phyloP scores from a whole-genome alignment of 2,113 vertebrate genomes.

The Coturnix japonica region DNA sequence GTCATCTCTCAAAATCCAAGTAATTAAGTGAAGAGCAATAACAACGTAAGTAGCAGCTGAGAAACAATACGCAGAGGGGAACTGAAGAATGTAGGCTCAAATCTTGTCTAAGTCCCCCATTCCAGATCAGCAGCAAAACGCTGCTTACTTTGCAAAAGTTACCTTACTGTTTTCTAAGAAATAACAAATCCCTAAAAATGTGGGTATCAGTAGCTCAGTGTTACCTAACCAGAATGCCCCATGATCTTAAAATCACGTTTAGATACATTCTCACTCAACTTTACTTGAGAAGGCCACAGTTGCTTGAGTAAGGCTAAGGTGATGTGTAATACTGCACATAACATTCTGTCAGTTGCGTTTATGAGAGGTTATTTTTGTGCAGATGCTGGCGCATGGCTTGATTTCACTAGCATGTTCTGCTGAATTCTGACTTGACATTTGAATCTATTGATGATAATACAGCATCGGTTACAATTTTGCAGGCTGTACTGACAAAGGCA shows the following conservation, averaged over 20 bases:
- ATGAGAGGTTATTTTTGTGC: neutral
- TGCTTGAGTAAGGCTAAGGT: neutral
- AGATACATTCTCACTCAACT: neutral
- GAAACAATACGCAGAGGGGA: neutral
- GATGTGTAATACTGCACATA: neutral
- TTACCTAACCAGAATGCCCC: neutral
- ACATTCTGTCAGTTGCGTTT: neutral
- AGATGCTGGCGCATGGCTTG: neutral
- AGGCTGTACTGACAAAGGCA: neutral
- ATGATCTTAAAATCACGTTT: neutral
- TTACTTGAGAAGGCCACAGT: neutral
- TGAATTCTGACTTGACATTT: neutral
- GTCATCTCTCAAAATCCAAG: neutral
- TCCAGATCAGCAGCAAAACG: neutral
- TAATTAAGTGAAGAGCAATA: neutral
- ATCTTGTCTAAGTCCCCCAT: neutral
- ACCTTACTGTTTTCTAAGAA: neutral
- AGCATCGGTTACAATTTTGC: neutral
- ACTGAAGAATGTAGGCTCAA: neutral
- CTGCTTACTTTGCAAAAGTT: neutral
- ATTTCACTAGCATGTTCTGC: neutral
- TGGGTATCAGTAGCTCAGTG: neutral
- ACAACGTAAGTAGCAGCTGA: neutral
- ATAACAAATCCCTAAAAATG: neutral
- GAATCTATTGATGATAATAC: neutral